Evolutionary conservation across 1,140 invertebrate species (phyloP).

Genomic region (Aphis craccivora): DNA sequence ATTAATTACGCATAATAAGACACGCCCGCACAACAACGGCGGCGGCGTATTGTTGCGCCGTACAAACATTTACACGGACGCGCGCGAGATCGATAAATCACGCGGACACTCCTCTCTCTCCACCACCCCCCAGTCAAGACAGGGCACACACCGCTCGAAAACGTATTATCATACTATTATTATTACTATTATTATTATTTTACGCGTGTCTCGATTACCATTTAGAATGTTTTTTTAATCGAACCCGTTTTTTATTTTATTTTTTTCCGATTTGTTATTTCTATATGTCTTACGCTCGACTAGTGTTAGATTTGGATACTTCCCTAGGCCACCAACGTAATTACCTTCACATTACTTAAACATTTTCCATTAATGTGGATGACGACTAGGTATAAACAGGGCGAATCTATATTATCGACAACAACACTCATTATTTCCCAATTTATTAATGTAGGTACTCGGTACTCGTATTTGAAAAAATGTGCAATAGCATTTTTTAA

Average conservation of each 20-base stretch:
- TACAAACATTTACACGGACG: slow-evolving; percentile 51
- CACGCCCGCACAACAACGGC: slow-evolving; percentile 39
- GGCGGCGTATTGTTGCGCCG: slow-evolving; percentile 21
- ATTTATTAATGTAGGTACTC: no score
- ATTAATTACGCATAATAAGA: slow-evolving; percentile 51
- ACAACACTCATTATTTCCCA: no score
- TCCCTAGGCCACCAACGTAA: background rate
- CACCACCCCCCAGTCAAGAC: background rate
- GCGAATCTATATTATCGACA: no score
- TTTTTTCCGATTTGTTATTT: background rate
- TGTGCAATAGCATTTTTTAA: no score
- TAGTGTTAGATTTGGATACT: background rate
- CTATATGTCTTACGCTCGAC: background rate
- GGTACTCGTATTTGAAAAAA: no score
- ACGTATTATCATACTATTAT: slow-evolving; percentile 45
- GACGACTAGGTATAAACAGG: no score
- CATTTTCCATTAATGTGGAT: no score
- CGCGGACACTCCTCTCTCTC: slow-evolving; percentile 27
- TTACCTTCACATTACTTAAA: background rate
- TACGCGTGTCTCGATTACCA: slow-evolving; percentile 51
- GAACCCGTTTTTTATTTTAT: background rate
- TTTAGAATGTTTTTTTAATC: slow-evolving; percentile 55
- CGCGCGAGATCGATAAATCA: slow-evolving; percentile 55
- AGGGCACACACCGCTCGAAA: background rate
- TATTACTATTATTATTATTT: slow-evolving; percentile 27